A percentile compares a stretch with the other conserved stretches of the same genome.
phyloP scores from a whole-genome alignment of 2,888 invertebrate genomes.

The Caenorhabditis sp. region DNA sequence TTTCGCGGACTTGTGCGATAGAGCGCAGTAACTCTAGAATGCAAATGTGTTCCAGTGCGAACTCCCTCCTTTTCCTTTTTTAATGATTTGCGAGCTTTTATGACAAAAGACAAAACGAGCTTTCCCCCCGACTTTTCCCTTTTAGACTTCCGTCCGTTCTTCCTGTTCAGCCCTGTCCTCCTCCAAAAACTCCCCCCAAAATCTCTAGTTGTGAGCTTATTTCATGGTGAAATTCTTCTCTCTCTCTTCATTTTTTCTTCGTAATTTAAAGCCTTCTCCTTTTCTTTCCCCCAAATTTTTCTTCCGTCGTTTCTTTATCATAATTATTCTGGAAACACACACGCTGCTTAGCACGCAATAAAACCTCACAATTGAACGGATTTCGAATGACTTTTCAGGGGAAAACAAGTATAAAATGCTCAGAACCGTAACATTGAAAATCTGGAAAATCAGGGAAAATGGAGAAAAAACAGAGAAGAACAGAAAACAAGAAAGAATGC shows the following conservation, averaged over 20 bases:
- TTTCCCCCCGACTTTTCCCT: constrained; percentile 13
- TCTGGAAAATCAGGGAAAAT: background rate
- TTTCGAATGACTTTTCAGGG: background rate
- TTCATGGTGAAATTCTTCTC: constrained; percentile 44
- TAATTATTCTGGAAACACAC: constrained; percentile 34
- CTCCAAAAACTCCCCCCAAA: constrained; percentile 23
- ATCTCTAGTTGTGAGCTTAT: constrained; percentile 65
- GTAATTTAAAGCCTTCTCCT: constrained; percentile 18
- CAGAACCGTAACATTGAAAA: background rate
- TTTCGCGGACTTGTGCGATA: background rate
- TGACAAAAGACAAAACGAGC: constrained; percentile 51
- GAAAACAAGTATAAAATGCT: background rate
- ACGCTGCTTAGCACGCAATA: constrained; percentile 52
- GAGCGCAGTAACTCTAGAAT: no score
- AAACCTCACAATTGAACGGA: background rate
- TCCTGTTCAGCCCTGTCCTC: constrained; percentile 1
- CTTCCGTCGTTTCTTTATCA: constrained; percentile 19
- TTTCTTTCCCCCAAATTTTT: background rate
- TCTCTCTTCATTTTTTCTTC: constrained; percentile 1
- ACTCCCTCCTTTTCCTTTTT: constrained; percentile 8
- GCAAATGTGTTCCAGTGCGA: no score
- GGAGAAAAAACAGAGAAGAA: background rate
- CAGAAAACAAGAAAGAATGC: constrained; percentile 1
- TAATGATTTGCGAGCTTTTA: constrained; percentile 51
- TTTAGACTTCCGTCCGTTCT: constrained; percentile 3